These are phyloP conservation scores for Dinomys branickii DNA, from an alignment of 2,113 vertebrate species.

Conservation along the genomic window DNA sequence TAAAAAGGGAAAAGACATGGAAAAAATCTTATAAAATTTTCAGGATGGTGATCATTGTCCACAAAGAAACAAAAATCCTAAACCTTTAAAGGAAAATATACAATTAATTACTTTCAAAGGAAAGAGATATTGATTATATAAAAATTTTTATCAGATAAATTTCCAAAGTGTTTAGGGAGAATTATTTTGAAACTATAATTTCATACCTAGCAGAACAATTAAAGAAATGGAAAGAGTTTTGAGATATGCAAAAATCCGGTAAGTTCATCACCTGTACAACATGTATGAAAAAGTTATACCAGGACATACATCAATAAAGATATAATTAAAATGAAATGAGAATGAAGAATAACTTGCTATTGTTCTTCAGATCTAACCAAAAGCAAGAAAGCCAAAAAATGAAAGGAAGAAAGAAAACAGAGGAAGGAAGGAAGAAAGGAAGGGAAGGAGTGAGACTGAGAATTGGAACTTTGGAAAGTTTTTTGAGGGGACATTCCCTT, in stretches of 20 bases:
- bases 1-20: neutral
- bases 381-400: neutral
- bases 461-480: neutral
- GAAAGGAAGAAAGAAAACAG: too few relatives aligned
- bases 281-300: neutral
- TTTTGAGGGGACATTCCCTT: neutral
- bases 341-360: neutral
- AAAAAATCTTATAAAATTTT: neutral
- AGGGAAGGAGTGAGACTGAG: neutral
- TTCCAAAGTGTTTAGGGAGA: neutral
- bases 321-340: neutral
- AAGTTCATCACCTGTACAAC: neutral
- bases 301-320: neutral
- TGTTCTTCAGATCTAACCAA: neutral
- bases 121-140: neutral
- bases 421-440: neutral
- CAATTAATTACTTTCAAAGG: neutral
- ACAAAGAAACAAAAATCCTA: neutral
- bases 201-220: neutral
- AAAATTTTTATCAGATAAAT: neutral
- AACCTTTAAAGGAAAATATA: neutral
- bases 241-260: neutral
- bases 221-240: neutral
- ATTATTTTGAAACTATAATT: slow-evolving; percentile 14
- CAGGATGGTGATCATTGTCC: neutral